Percentiles rank a stretch among this genome's conserved stretches.
phyloP scores from a whole-genome alignment of 2,888 invertebrate genomes.

The Xylota segnis region DNA sequence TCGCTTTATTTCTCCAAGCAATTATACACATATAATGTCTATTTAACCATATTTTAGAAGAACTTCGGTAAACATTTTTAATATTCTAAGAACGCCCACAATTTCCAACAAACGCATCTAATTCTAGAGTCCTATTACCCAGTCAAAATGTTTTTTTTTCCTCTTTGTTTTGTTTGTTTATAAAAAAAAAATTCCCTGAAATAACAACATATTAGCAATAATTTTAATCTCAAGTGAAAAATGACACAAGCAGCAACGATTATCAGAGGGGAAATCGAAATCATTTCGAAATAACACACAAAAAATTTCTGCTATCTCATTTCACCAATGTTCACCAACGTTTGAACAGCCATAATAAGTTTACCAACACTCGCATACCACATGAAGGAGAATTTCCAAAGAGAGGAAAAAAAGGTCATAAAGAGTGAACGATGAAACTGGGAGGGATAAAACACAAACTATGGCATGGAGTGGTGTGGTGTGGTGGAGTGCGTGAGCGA shows the following conservation, averaged over 20 bases:
- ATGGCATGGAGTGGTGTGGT: background rate
- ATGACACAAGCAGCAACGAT: slow-evolving; percentile 59
- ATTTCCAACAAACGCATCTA: background rate
- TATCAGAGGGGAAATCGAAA: slow-evolving; percentile 67
- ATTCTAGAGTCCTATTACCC: background rate
- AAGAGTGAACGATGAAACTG: slow-evolving; percentile 45
- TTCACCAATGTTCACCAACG: slow-evolving; percentile 61
- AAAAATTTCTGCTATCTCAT: slow-evolving; percentile 48
- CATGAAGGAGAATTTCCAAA: slow-evolving; percentile 53
- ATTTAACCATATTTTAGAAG: background rate
- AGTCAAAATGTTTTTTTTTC: background rate
- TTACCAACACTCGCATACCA: background rate
- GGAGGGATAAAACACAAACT: slow-evolving; percentile 16
- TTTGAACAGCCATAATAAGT: slow-evolving; percentile 1
- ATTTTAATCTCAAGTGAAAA: slow-evolving; percentile 64
- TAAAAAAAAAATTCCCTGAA: slow-evolving; percentile 23
- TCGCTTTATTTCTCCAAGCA: background rate
- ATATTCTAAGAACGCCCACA: slow-evolving; percentile 2
- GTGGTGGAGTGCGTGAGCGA: slow-evolving; percentile 57
- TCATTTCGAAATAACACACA: slow-evolving; percentile 57
- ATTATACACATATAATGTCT: no score
- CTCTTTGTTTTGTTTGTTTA: background rate
- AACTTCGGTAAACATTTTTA: background rate
- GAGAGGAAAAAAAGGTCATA: slow-evolving; percentile 45
- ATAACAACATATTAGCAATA: slow-evolving; percentile 18